A percentile compares a stretch with the other conserved stretches of the same genome.
Conservation (phyloP, 2,888 invertebrate species). For the Hyles lineata region DNA sequence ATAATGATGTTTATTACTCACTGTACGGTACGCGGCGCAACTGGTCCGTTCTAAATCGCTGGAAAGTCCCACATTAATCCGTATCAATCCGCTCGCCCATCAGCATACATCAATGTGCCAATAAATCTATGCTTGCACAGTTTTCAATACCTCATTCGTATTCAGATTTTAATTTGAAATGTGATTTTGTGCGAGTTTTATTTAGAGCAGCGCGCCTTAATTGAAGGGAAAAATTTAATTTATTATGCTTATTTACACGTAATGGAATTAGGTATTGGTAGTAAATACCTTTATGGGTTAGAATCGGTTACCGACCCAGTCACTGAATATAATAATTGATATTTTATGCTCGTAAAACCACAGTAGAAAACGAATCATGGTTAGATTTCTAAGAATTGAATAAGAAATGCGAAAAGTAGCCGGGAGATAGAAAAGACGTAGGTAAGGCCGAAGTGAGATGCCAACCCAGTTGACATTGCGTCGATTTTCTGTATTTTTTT, state of each 20-base stretch:
- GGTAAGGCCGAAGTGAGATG: no score
- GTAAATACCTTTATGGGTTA: no score
- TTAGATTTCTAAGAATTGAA: no score
- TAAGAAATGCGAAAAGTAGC: no score
- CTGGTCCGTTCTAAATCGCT: constrained; percentile 27
- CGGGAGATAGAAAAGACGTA: no score
- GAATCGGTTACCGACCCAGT: no score
- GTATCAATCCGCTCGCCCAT: constrained; percentile 41
- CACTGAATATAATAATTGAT: no score
- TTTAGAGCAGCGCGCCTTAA: background rate
- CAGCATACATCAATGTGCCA: constrained; percentile 64
- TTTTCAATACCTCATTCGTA: constrained; percentile 26
- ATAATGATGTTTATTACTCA: background rate
- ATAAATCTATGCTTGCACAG: constrained; percentile 34
- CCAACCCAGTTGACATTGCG: no score
- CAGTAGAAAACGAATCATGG: no score
- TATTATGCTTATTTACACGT: background rate
- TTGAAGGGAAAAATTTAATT: constrained; percentile 8
- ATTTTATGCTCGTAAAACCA: no score
- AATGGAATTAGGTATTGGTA: no score
- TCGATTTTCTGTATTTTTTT: no score
- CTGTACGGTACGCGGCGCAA: background rate
- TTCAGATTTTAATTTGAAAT: constrained; percentile 22
- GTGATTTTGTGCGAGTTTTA: constrained; percentile 2
- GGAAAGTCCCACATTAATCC: constrained; percentile 29